Base-by-base conservation (phyloP, 2,888 invertebrate species). In the Euphydryas editha region DNA sequence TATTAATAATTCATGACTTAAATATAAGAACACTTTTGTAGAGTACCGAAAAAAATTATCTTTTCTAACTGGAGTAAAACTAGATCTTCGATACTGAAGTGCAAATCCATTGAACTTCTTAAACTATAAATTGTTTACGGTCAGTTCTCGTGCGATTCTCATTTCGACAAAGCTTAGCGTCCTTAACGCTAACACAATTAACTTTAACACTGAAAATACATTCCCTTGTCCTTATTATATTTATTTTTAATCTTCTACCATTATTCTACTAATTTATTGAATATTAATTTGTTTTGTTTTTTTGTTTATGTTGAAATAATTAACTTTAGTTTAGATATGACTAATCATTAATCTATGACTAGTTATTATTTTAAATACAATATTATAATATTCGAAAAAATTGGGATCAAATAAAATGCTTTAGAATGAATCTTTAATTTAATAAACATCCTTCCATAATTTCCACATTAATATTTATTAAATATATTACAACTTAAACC, bases 121-220 rank as follows among this genome's bases (percentile, higher is more conserved):
- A 20, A 30, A 36, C 54, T 60, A 39, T 66, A 65, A 62, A 69
- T 65, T 65, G 62, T 59, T 66, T 68, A 51, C 59, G 51, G 67
- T 70, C 49, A 62, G 57, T 58, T 61, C 65, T 61, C 46, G 44
- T 46, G 49, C 47, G 66, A 72, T n/a, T 70, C 66, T 68, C 66
- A 68, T 68, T 72, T 66, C 47, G 59, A 70, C 66, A 64, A 61
- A 65, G 62, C 59, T 65, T 59, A 47, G n/a, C 47, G 60, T 59
- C 58, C 63, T 70, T 68, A 64, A 47, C 24, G 55, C 68, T 65
- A 74, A 77, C 67, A 75, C 75, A 77, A 76, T 78, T 78, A 75
- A 78, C 78, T 73, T 78, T 79, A 75, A 71, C 73, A 71, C 75
- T 70, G 72, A 70, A 69, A 72, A 68, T 69, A 68, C 68, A 55